Base-by-base conservation (phyloP, 2,113 vertebrate genomes). In the Misgurnus anguillicaudatus region DNA sequence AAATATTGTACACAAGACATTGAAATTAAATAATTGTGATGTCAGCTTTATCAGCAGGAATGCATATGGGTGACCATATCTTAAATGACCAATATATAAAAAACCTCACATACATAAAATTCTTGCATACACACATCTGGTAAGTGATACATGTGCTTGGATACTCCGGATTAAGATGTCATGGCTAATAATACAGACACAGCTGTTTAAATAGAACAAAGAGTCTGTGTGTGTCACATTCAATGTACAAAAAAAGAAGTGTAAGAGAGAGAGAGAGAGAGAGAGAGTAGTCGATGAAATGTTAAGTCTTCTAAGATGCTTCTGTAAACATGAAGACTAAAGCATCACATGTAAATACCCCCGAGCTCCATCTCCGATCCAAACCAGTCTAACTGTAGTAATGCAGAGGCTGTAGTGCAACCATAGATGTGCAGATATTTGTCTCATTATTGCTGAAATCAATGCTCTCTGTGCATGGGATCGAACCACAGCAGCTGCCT, bases 371-470 rank as follows among this genome's bases (percentile, higher is more conserved):
- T n/a, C 19, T 17, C 51, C 57, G 51, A 51, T 9, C 9, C 31
- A 21, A 42, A 17, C 41, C 38, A 16, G n/a, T 45, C 64, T n/a
- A n/a, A n/a, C n/a, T 45, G 36, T 31, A 31, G 24, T 45, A 41
- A 60, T 13, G 5, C 39, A 47, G 31, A 74, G 55, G 13, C 21
- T 61, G n/a, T 53, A 41, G 69, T 58, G 41, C 8, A 36, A 19
- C 5, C 38, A 70, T 31, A 53, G 16, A 38, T 24, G 24, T 53
- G 31, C 68, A 57, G 60, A 66, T 64, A 47, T 78, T 47, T 71
- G 57, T 79, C 31, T 48, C 57, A 31, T 39, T 45, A 48, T 78
- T 73, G 21, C 41, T 48, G 57, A 69, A 79, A 79, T 82, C 77
- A 75, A 42, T 36, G 69, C 42, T 67, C 51, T 16, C 61, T n/a